These are phyloP conservation scores for Bilobella aurantiaca DNA, from an alignment of 1,140 invertebrate genomes.

Conservation along the genomic window DNA sequence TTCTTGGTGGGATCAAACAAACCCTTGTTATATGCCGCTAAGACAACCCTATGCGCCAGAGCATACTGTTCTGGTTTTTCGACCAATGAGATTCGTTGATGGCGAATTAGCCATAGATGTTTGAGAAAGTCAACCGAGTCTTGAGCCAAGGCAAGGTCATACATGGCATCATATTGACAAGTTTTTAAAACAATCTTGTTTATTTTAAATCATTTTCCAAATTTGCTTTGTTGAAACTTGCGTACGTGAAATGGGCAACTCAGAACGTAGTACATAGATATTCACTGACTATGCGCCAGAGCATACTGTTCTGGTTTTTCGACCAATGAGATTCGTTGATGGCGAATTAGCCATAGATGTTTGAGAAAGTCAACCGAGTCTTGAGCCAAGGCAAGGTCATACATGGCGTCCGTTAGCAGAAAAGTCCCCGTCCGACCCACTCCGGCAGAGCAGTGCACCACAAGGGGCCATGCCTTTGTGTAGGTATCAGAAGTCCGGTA, in stretches of 20 bases:
- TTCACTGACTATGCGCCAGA: neutral
- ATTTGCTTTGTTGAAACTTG: no score
- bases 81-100: neutral
- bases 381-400: neutral
- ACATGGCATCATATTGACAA: neutral
- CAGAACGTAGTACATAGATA: no score
- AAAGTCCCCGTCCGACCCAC: neutral
- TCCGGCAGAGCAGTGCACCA: conserved; percentile 1
- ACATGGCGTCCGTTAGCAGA: neutral
- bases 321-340: neutral
- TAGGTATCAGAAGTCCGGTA: neutral
- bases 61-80: neutral
- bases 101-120: neutral
- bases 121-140: neutral
- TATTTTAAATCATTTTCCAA: no score
- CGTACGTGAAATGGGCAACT: no score
- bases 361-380: neutral
- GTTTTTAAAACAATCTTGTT: no score
- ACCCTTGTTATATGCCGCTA: neutral
- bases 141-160: neutral
- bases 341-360: neutral
- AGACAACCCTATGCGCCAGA: neutral
- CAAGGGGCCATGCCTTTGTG: neutral
- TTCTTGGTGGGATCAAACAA: no score
- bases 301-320: neutral